These are phyloP conservation scores for Chitala chitala DNA, from an alignment of 2,113 vertebrate genomes.

Conservation along the genomic window DNA sequence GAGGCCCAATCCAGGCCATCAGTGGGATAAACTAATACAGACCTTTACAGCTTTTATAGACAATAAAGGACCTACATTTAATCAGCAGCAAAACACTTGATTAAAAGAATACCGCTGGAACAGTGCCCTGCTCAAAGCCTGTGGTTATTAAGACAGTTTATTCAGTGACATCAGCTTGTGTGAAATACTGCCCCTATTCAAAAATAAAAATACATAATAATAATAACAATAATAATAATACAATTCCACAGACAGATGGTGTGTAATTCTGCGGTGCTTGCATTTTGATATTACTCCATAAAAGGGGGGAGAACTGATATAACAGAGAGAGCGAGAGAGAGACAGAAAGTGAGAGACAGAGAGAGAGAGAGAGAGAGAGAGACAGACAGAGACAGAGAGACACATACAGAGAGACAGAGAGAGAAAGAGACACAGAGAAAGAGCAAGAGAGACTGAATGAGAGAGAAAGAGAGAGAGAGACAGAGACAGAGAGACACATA, in stretches of 20 bases:
- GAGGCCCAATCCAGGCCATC: neutral
- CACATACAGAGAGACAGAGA: too few relatives aligned
- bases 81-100: slow-evolving; percentile 18
- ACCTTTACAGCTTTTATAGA: slow-evolving; percentile 4
- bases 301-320: too few relatives aligned
- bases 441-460: too few relatives aligned
- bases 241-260: neutral
- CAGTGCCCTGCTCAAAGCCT: neutral
- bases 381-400: too few relatives aligned
- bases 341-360: too few relatives aligned
- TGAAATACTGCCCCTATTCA: neutral
- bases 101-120: slow-evolving; percentile 2
- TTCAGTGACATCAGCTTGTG: slow-evolving; percentile 8
- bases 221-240: too few relatives aligned
- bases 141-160: slow-evolving; percentile 21
- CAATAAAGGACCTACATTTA: neutral
- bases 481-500: slow-evolving; percentile 25
- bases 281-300: slow-evolving; percentile 7
- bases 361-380: too few relatives aligned
- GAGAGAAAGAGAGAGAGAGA: too few relatives aligned
- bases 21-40: neutral
- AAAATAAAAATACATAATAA: too few relatives aligned
- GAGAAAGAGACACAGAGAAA: slow-evolving; percentile 17
- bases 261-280: slow-evolving; percentile 5
- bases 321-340: slow-evolving; percentile 21